A percentile compares a stretch with the other conserved stretches of the same genome.
Evolutionary conservation across 2,888 invertebrate genomes (phyloP).

Genomic region (Drosophila cognata): DNA sequence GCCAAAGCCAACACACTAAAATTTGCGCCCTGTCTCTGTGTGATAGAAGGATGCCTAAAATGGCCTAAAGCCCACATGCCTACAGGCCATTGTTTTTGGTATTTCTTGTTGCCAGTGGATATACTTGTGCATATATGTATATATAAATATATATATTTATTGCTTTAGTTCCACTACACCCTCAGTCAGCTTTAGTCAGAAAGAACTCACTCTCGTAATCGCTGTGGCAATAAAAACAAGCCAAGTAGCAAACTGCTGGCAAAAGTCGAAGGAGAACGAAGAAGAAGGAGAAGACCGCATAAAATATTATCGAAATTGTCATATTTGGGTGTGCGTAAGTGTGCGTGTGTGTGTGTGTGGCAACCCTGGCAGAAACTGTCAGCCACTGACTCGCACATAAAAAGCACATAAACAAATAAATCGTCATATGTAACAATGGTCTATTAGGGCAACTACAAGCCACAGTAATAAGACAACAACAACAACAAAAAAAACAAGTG

Average conservation of each 20-base stretch:
- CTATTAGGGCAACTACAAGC: constrained; percentile 53
- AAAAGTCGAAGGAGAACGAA: constrained; percentile 27
- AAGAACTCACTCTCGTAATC: constrained; percentile 63
- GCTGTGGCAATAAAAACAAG: constrained; percentile 65
- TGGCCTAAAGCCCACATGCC: constrained; percentile 22
- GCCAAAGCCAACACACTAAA: constrained; percentile 66
- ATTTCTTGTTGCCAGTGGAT: constrained; percentile 45
- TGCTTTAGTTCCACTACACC: constrained; percentile 22
- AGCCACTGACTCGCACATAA: constrained; percentile 48
- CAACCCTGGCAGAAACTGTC: constrained; percentile 30
- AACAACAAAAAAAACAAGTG: not conserved
- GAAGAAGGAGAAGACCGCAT: constrained; percentile 45
- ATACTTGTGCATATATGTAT: not conserved
- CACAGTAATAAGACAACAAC: constrained; percentile 6
- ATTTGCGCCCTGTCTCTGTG: constrained; percentile 24
- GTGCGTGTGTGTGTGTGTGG: constrained; percentile 22
- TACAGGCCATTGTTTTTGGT: constrained; percentile 42
- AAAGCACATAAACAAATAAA: constrained; percentile 73
- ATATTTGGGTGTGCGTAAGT: constrained; percentile 25
- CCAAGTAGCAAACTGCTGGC: constrained; percentile 18
- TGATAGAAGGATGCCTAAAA: constrained; percentile 27
- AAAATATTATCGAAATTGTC: constrained; percentile 76
- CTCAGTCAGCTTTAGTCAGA: constrained; percentile 15
- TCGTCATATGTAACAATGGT: constrained; percentile 62
- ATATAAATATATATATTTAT: constrained; percentile 7